These are phyloP conservation scores for Catagonus wagneri DNA, from an alignment of 2,113 vertebrate genomes.

Conservation along the genomic window DNA sequence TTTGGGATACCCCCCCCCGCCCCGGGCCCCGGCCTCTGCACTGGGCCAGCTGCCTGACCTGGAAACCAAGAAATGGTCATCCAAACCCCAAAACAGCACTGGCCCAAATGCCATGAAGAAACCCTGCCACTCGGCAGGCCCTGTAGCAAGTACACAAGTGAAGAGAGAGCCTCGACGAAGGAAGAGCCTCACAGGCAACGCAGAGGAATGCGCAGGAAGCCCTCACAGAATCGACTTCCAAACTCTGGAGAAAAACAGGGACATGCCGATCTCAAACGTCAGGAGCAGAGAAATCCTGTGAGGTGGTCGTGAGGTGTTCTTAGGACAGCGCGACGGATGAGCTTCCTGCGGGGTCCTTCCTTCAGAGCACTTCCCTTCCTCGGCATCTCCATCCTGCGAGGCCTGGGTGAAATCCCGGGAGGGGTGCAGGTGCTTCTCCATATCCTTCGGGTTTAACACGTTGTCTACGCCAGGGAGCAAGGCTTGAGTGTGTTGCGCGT, in stretches of 20 bases:
- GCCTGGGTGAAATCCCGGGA: neutral
- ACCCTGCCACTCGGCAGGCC: neutral
- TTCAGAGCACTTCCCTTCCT: neutral
- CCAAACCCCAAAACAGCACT: neutral
- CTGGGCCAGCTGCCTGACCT: neutral
- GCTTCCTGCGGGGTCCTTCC: neutral
- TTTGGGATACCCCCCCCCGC: too few relatives aligned
- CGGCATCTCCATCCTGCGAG: neutral
- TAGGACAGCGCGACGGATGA: neutral
- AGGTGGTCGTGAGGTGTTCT: neutral
- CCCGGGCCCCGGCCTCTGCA: neutral
- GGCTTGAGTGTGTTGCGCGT: neutral
- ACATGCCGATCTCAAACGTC: neutral
- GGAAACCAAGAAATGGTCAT: neutral
- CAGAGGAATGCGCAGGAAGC: neutral
- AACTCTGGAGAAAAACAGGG: neutral
- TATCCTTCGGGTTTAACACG: neutral
- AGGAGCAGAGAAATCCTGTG: neutral
- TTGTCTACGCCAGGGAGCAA: accelerated
- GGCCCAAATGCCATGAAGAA: neutral
- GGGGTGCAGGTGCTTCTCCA: neutral
- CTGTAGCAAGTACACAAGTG: neutral
- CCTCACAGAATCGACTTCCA: neutral
- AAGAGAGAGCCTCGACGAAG: neutral
- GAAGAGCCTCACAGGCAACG: neutral